Conservation (phyloP, 92 coral and sea anemone genomes). For the Porites cylindrica region DNA sequence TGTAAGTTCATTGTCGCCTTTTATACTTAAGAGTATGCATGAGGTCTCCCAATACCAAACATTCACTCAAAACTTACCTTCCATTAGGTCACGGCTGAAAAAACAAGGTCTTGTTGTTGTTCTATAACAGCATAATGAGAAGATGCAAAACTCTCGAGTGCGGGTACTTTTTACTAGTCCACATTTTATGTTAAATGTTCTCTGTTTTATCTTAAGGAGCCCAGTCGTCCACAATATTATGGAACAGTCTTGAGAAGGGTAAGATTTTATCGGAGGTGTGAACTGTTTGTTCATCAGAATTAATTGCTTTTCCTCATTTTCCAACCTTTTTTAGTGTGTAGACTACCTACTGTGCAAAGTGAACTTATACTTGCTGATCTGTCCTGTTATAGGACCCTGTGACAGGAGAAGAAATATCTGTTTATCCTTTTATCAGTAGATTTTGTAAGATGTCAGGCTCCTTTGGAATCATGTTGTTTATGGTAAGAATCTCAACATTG, state of each 20-base stretch:
- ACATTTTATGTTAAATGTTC: background rate
- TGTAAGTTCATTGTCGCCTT: no score
- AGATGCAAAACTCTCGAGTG: no score
- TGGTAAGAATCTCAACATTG: slow-evolving; percentile 65
- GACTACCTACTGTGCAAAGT: no score
- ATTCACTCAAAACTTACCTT: no score
- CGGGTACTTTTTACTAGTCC: no score
- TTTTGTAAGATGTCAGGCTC: slow-evolving; percentile 88
- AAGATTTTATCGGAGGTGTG: slow-evolving; percentile 8
- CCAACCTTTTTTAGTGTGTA: no score
- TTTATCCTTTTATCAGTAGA: slow-evolving; percentile 75
- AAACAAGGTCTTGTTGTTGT: no score
- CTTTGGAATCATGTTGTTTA: slow-evolving; percentile 84
- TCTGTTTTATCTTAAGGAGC: slow-evolving; percentile 64
- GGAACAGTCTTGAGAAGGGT: slow-evolving; percentile 90
- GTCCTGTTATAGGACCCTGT: slow-evolving; percentile 82
- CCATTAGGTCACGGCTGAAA: no score
- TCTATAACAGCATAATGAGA: background rate
- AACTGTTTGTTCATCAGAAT: no score
- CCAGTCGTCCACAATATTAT: slow-evolving; percentile 95
- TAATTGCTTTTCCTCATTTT: no score
- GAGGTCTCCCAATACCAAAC: no score
- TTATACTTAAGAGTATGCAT: no score
- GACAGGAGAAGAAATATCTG: slow-evolving; percentile 85
- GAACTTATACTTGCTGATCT: background rate